Percentiles rank a stretch among this genome's conserved stretches.
Conservation (phyloP, 2,797 vertebrate genomes). For the Silurus lanzhouensis region DNA sequence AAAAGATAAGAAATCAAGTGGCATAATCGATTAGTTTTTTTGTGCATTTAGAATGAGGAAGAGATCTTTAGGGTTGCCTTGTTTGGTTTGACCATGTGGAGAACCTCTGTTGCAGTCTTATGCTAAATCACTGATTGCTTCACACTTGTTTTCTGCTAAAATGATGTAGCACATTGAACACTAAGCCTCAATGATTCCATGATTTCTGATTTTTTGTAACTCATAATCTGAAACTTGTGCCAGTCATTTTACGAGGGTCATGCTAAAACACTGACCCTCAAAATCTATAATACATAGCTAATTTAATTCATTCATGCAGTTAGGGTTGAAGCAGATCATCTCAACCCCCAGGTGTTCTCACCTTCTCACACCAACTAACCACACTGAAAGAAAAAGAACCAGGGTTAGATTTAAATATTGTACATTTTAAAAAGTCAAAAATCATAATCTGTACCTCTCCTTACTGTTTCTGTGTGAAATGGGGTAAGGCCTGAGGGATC, state of each 20-base stretch:
- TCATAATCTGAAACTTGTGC: background rate
- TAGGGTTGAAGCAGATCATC: background rate
- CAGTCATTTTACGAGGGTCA: background rate
- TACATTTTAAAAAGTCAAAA: background rate
- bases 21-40: background rate
- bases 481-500: constrained; percentile 73
- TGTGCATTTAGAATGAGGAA: background rate
- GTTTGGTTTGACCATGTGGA: constrained; percentile 2
- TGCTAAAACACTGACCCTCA: background rate
- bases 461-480: constrained; percentile 65
- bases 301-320: background rate
- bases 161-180: background rate
- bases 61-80: no score
- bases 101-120: background rate
- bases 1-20: no score
- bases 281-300: background rate
- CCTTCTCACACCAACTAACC: background rate
- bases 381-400: background rate
- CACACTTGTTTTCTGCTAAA: background rate
- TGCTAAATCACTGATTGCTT: background rate
- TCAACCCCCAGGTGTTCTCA: background rate
- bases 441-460: constrained; percentile 17
- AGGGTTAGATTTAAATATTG: no score
- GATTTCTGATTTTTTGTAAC: background rate
- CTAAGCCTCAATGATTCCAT: background rate